These are phyloP conservation scores for Phasianus colchicus DNA, from an alignment of 2,113 vertebrate species.

Conservation along the genomic window DNA sequence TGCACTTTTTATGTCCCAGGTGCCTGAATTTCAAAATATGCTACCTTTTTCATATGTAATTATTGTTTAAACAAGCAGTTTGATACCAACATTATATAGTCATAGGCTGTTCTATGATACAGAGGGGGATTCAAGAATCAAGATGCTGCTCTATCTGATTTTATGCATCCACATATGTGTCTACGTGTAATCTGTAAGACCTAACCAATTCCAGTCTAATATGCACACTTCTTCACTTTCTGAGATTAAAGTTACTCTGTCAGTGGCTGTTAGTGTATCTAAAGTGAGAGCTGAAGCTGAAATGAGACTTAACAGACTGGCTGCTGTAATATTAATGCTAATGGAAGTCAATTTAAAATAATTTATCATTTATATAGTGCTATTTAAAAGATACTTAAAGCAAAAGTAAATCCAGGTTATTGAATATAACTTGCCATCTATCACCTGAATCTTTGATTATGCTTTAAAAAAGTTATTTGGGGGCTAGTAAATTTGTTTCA, in stretches of 20 bases:
- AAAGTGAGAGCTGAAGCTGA: not conserved
- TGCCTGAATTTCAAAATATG: not conserved
- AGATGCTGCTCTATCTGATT: not conserved
- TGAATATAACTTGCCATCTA: not conserved
- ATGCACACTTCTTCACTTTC: not conserved
- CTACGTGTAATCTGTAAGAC: not conserved
- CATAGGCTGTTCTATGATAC: not conserved
- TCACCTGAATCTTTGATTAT: not conserved
- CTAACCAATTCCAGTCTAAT: not conserved
- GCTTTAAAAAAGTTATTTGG: not conserved
- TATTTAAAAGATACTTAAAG: not conserved
- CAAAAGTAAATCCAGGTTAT: not conserved
- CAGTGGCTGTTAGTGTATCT: not conserved
- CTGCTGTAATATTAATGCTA: not conserved
- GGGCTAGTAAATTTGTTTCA: not conserved
- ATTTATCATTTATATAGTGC: not conserved
- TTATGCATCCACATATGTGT: not conserved
- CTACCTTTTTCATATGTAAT: not conserved
- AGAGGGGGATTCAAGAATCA: not conserved
- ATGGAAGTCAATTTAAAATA: not conserved
- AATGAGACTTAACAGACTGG: not conserved
- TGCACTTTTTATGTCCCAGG: not conserved
- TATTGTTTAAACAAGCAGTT: constrained; percentile 1
- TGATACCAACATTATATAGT: not conserved
- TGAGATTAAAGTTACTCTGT: not conserved